phyloP scores from a whole-genome alignment of 2,113 vertebrate genomes.

The Brachypodius melanocephalos region DNA sequence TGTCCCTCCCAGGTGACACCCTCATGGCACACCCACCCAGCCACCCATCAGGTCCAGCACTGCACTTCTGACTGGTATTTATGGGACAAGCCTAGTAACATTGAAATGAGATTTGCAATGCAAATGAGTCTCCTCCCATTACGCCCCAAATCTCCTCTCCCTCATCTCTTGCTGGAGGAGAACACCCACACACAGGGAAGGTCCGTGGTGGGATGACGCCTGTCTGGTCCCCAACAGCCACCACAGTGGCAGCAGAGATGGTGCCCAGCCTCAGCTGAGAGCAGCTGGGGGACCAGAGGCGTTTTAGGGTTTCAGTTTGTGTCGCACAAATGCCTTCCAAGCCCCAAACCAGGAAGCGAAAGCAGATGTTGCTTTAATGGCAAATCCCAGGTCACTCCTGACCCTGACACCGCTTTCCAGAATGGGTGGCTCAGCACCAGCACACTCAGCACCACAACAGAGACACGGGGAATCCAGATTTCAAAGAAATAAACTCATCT shows the following conservation, averaged over 20 bases:
- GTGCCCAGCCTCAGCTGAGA: background rate
- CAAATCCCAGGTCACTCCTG: background rate
- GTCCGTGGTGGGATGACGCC: background rate
- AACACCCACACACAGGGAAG: fast-evolving
- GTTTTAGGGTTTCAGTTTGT: constrained; percentile 17
- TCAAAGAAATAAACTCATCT: background rate
- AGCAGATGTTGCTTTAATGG: constrained; percentile 14
- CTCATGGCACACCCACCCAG: background rate
- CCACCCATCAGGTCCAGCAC: background rate
- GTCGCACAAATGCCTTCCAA: background rate
- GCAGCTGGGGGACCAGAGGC: background rate
- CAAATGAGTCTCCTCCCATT: background rate
- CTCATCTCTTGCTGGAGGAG: background rate
- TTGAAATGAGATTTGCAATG: background rate
- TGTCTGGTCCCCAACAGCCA: fast-evolving
- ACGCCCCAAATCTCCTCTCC: fast-evolving
- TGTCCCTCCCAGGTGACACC: fast-evolving
- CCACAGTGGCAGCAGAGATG: background rate
- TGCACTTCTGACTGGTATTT: background rate
- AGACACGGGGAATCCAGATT: background rate
- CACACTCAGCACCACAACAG: background rate
- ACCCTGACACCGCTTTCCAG: background rate
- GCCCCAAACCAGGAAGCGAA: constrained; percentile 9
- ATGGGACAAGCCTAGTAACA: background rate
- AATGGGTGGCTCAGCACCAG: fast-evolving